Conservation (phyloP, 2,888 invertebrate genomes). For the Caradrina kadenii region DNA sequence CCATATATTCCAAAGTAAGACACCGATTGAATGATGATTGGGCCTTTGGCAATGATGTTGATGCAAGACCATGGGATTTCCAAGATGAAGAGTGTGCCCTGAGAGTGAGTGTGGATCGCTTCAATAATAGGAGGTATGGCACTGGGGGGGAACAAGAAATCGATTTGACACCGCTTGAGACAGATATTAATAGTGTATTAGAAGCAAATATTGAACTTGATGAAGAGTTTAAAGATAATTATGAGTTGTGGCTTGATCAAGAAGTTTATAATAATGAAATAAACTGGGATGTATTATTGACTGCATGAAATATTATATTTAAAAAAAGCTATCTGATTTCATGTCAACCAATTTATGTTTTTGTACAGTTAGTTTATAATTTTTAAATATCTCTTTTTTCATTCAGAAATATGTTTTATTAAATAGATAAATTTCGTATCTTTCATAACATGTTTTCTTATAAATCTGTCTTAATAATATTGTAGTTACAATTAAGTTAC, state of each 20-base stretch:
- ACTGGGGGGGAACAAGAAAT: constrained; percentile 88
- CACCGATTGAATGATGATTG: constrained; percentile 99
- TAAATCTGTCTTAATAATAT: constrained; percentile 56
- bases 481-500: constrained; percentile 62
- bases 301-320: constrained; percentile 71
- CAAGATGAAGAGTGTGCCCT: constrained; percentile 99
- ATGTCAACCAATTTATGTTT: constrained; percentile 54
- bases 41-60: constrained; percentile 99
- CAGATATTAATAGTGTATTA: constrained; percentile 95
- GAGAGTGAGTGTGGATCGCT: constrained; percentile 98
- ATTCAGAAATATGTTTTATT: constrained; percentile 64
- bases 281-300: constrained; percentile 93
- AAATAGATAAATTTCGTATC: constrained; percentile 55
- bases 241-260: constrained; percentile 98
- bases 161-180: constrained; percentile 93
- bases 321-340: constrained; percentile 29
- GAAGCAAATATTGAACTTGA: constrained; percentile 95
- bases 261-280: constrained; percentile 97
- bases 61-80: constrained; percentile 99
- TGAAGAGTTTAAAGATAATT: constrained; percentile 97
- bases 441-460: constrained; percentile 59
- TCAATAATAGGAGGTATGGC: constrained; percentile 97
- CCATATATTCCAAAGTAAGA: constrained; percentile 99
- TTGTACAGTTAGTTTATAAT: constrained; percentile 71
- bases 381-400: constrained; percentile 62